Percentiles rank a stretch among this genome's conserved stretches.
Evolutionary conservation across 2,113 vertebrate species (phyloP).

Genomic region (Ceyx cyanopectus): DNA sequence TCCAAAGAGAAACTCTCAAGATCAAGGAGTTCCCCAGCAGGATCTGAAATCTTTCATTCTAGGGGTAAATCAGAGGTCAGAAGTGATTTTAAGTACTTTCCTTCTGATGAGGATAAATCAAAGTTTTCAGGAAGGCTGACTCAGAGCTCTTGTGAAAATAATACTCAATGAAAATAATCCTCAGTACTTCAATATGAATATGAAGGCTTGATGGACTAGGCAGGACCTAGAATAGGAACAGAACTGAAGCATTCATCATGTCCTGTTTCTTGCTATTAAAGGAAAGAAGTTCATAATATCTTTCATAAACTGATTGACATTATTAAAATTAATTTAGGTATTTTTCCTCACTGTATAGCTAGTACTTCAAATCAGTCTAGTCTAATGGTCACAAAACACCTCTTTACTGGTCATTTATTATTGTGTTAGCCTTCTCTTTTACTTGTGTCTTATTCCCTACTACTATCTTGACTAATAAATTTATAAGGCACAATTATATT

Average conservation of each 20-base stretch:
- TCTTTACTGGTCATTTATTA: background rate
- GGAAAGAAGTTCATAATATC: background rate
- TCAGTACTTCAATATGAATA: background rate
- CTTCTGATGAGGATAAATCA: background rate
- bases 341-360: background rate
- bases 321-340: background rate
- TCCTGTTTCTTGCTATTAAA: background rate
- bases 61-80: constrained; percentile 31
- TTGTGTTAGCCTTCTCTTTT: background rate
- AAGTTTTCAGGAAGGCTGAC: background rate
- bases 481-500: background rate
- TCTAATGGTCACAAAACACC: background rate
- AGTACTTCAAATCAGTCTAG: background rate
- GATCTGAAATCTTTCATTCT: constrained; percentile 18
- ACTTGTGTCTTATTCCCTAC: background rate
- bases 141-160: constrained; percentile 20
- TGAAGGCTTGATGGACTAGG: background rate
- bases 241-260: background rate
- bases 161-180: background rate
- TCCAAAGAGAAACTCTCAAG: constrained; percentile 20
- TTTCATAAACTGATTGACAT: background rate
- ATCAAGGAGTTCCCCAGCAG: constrained; percentile 7
- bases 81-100: constrained; percentile 5
- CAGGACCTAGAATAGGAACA: background rate
- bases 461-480: background rate